A percentile compares a stretch with the other conserved stretches of the same genome.
Conservation (phyloP, 2,888 invertebrate genomes). For the Polymixis lichenea region DNA sequence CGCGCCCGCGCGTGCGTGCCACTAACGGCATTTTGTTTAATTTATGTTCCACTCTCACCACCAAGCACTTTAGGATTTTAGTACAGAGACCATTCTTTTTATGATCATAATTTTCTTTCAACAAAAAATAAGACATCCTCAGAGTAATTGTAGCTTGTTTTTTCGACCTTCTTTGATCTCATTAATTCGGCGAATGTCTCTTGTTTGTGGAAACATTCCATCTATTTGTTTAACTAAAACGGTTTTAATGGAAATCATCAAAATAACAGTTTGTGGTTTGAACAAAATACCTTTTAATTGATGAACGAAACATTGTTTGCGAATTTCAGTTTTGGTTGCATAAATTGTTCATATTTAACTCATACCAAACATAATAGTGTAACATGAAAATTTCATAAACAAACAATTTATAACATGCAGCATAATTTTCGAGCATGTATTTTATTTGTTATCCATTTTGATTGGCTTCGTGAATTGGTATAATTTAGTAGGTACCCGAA, state of each 20-base stretch:
- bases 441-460: conserved; percentile 12
- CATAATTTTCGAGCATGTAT: background rate
- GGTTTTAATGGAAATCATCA: conserved; percentile 39
- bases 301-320: conserved; percentile 38
- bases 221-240: conserved; percentile 56
- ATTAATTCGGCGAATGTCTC: conserved; percentile 54
- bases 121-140: conserved; percentile 34
- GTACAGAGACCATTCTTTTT: conserved; percentile 37
- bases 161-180: conserved; percentile 54
- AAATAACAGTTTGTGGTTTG: conserved; percentile 26
- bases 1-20: conserved; percentile 21
- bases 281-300: conserved; percentile 29
- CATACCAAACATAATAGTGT: conserved; percentile 12
- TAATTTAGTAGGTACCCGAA: background rate
- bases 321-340: conserved; percentile 25
- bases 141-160: conserved; percentile 42
- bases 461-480: conserved; percentile 4
- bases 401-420: background rate
- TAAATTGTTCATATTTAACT: conserved; percentile 35
- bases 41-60: conserved; percentile 21
- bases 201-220: conserved; percentile 45
- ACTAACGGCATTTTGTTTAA: conserved; percentile 43
- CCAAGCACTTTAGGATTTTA: conserved; percentile 41
- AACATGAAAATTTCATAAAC: conserved; percentile 7
- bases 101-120: conserved; percentile 44